Evolutionary conservation across 2,797 vertebrate species (phyloP).

Genomic region (Sitta carolinensis): DNA sequence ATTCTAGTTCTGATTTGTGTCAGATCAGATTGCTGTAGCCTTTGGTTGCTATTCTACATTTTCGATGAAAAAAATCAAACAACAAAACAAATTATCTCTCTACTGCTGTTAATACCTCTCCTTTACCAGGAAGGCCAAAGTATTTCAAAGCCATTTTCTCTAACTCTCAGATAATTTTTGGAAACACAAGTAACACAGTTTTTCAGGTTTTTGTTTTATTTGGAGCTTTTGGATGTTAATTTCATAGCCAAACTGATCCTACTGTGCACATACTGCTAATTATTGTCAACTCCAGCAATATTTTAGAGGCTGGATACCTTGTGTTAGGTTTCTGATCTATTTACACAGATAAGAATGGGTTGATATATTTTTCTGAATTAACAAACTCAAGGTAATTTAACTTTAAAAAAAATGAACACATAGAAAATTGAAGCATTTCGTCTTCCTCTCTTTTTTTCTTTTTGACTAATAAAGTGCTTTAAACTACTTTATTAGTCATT

Average conservation of each 20-base stretch:
- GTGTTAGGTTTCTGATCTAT: not conserved
- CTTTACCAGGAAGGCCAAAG: not conserved
- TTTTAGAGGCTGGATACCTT: not conserved
- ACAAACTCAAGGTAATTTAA: not conserved
- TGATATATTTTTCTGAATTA: not conserved
- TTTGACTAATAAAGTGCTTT: too few relatives aligned
- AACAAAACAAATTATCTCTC: not conserved
- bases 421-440: not conserved
- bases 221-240: not conserved
- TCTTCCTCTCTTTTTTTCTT: not conserved
- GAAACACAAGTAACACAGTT: not conserved
- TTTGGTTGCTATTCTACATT: not conserved
- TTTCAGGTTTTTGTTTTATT: not conserved
- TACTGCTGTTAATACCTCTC: not conserved
- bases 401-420: not conserved
- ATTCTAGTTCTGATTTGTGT: not conserved
- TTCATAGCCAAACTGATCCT: not conserved
- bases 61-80: rapidly evolving
- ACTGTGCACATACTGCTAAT: not conserved
- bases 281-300: not conserved
- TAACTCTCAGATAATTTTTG: not conserved
- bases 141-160: not conserved
- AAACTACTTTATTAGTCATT: not conserved
- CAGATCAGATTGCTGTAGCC: not conserved
- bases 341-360: not conserved